Evolutionary conservation across 2,797 vertebrate genomes (phyloP), one percentile per base, ranked within the genome.

Genomic region (Gypaetus barbatus): DNA sequence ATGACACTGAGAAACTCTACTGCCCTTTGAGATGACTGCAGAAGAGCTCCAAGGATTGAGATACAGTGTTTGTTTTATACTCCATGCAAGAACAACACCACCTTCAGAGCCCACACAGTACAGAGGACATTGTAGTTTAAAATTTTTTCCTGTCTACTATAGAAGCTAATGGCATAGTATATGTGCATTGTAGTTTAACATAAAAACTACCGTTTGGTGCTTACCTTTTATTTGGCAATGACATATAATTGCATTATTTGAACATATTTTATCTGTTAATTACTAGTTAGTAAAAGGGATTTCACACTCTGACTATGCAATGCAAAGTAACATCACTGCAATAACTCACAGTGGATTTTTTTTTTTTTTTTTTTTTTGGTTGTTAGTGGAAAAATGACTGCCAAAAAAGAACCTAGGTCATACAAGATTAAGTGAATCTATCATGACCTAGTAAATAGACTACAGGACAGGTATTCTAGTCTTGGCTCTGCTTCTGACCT

Each of bases 261-360:
- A 84, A 90, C n/a, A 93, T 89, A 90, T 90, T 94, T 94, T 86
- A 87, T 93, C 49, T 95, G 43, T 90, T 97, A 97, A 95, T 97
- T 97, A 87, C 90, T 89, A 94, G 48, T 70, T 82, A 96, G 18
- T 90, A 95, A 93, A 96, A 88, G 39, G 77, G 52, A 96, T 93
- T 93, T 74, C 30, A 44, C 54, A 87, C 41, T 94, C 44, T 24
- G 31, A 83, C 66, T 93, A 63, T 84, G 63, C 13, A 73, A 83
- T 80, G 68, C 19, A 74, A 97, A 97, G 87, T 81, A 92, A 81
- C 44, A 94, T 43, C 56, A 76, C 48, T 92, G 61, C 17, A 94
- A 15, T 61, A 90, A 95, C 7, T 77, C 18, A 18, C 24, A 28
- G 49, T 37, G 60, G 31, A 22, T n/a, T n/a, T n/a, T n/a, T 25